Evolutionary conservation across 2,797 vertebrate species (phyloP).

Genomic region (Cryptoprocta ferox): DNA sequence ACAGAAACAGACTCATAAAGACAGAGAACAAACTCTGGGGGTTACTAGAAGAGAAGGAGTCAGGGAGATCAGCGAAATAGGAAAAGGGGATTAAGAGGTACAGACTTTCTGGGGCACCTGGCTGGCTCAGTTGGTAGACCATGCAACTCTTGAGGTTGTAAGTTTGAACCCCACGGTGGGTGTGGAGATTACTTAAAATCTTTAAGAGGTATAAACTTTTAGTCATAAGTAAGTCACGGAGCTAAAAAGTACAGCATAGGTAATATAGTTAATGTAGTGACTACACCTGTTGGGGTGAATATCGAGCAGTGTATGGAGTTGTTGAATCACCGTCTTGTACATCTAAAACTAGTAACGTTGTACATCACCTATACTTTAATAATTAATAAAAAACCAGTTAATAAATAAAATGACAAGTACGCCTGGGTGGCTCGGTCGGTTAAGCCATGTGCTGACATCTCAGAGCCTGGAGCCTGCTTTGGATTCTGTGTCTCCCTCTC

Average conservation of each 20-base stretch:
- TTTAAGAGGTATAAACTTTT: neutral
- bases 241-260: neutral
- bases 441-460: too few relatives aligned
- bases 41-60: neutral
- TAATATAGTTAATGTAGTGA: neutral
- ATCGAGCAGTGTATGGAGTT: neutral
- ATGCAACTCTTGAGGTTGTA: neutral
- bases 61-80: neutral
- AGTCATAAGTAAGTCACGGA: neutral
- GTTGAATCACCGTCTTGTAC: neutral
- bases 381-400: neutral
- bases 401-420: neutral
- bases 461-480: too few relatives aligned
- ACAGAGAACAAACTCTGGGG: neutral
- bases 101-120: neutral
- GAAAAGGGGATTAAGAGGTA: neutral
- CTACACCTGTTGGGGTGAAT: neutral
- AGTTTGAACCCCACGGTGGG: neutral
- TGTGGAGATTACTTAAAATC: neutral
- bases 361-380: neutral
- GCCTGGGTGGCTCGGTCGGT: too few relatives aligned
- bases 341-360: neutral
- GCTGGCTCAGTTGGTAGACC: neutral
- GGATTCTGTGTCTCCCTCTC: too few relatives aligned
- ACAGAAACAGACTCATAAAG: neutral